Conservation (phyloP, 2,113 vertebrate species). For the Labrus mixtus region DNA sequence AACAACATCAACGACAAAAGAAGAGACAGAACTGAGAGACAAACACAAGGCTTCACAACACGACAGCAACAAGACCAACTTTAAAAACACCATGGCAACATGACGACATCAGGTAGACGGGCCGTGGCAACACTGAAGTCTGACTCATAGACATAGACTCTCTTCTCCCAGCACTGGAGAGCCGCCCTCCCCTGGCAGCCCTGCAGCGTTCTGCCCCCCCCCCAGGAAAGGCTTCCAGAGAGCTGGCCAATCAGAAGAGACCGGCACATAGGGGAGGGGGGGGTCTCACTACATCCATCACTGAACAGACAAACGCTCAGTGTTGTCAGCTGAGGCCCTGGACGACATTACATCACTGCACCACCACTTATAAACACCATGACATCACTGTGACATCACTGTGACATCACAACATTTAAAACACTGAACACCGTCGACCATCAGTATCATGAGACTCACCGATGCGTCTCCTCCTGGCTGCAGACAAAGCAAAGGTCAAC, state of each 20-base stretch:
- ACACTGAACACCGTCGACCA: conserved; percentile 4
- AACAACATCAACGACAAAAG: neutral
- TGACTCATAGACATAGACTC: no score
- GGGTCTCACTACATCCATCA: neutral
- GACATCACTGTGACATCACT: conserved; percentile 17
- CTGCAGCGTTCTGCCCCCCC: no score
- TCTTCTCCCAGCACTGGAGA: no score
- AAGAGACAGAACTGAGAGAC: neutral
- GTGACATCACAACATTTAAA: neutral
- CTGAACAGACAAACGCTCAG: no score
- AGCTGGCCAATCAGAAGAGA: no score
- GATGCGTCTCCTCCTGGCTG: conserved; percentile 93
- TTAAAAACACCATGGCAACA: neutral
- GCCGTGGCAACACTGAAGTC: neutral
- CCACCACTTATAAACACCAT: neutral
- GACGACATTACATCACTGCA: neutral
- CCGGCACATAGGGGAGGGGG: no score
- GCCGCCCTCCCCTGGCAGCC: no score
- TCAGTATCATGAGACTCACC: conserved; percentile 86
- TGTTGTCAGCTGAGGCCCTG: conserved; percentile 6
- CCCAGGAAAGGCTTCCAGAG: no score
- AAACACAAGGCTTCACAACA: neutral
- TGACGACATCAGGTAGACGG: neutral
- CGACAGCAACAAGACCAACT: neutral
- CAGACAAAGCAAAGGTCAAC: conserved; percentile 68